Conservation (phyloP, 2,888 invertebrate genomes). For the Sussaba pulchella region DNA sequence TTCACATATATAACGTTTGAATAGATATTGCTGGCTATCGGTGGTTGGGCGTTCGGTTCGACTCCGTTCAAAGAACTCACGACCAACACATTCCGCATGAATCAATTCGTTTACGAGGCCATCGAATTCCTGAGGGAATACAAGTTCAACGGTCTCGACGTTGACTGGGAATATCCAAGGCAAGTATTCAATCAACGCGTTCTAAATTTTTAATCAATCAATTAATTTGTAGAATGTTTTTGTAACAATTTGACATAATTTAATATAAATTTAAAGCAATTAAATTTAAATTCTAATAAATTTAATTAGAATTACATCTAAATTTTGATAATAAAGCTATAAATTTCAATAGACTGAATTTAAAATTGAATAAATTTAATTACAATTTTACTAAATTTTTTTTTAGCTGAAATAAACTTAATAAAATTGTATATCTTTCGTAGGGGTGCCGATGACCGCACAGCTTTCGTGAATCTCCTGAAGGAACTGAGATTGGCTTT, state of each 20-base stretch:
- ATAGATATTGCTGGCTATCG: constrained; percentile 93
- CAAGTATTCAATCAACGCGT: constrained; percentile 74
- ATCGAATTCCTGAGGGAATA: constrained; percentile 96
- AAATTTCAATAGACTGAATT: too few species aligned
- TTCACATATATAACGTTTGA: constrained; percentile 2
- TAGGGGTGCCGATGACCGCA: constrained; percentile 94
- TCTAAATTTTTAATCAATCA: too few species aligned
- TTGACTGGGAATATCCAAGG: constrained; percentile 97
- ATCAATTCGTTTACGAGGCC: constrained; percentile 97
- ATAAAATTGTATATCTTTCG: too few species aligned
- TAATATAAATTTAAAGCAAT: too few species aligned
- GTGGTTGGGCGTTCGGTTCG: constrained; percentile 98
- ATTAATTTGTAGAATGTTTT: too few species aligned
- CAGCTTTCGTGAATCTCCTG: constrained; percentile 93
- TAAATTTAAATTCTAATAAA: too few species aligned
- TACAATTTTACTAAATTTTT: too few species aligned
- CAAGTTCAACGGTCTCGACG: constrained; percentile 96
- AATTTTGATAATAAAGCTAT: too few species aligned
- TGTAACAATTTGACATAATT: too few species aligned
- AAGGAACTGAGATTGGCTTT: constrained; percentile 96
- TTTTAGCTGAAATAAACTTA: too few species aligned
- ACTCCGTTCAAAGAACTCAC: constrained; percentile 97
- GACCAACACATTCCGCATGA: constrained; percentile 96
- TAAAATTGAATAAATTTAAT: too few species aligned
- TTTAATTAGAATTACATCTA: too few species aligned